Evolutionary conservation across 92 coral and sea anemone genomes (phyloP).

Genomic region (Metridium senile): DNA sequence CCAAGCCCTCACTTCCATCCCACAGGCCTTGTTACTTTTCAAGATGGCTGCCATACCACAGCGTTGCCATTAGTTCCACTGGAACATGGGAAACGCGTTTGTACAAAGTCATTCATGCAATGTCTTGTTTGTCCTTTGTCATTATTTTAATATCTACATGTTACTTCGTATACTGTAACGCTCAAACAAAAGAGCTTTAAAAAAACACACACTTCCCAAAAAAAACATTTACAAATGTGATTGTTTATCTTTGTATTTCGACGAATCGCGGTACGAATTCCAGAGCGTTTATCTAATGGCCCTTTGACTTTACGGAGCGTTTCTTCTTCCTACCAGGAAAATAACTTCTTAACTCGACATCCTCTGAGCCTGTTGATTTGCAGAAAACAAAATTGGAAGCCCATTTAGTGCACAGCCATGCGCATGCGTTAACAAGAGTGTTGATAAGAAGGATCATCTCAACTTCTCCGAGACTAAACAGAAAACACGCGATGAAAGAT

Average conservation of each 20-base stretch:
- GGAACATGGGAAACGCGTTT: neutral
- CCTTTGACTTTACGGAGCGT: conserved; percentile 15
- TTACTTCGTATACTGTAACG: conserved; percentile 77
- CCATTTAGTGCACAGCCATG: conserved; percentile 49
- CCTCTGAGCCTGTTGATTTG: conserved; percentile 75
- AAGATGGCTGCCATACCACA: conserved; percentile 10
- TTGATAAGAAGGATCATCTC: conserved; percentile 78
- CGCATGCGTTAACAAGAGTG: conserved; percentile 45
- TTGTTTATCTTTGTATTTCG: conserved; percentile 20
- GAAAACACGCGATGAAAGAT: conserved; percentile 9
- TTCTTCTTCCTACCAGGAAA: conserved; percentile 54
- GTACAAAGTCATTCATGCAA: conserved; percentile 22
- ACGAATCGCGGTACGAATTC: conserved; percentile 9
- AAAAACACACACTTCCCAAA: conserved; percentile 22
- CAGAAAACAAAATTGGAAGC: conserved; percentile 60
- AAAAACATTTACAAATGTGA: conserved; percentile 19
- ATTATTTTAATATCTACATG: conserved; percentile 43
- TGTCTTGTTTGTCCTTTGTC: conserved; percentile 42
- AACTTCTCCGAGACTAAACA: conserved; percentile 55
- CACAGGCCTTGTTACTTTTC: conserved; percentile 13
- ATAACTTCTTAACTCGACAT: conserved; percentile 74
- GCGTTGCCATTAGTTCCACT: neutral
- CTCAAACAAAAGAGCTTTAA: conserved; percentile 43
- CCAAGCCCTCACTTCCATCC: neutral
- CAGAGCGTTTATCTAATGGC: conserved; percentile 29